These are phyloP conservation scores for Myiozetetes cayanensis DNA, from an alignment of 2,113 vertebrate genomes.

Conservation along the genomic window DNA sequence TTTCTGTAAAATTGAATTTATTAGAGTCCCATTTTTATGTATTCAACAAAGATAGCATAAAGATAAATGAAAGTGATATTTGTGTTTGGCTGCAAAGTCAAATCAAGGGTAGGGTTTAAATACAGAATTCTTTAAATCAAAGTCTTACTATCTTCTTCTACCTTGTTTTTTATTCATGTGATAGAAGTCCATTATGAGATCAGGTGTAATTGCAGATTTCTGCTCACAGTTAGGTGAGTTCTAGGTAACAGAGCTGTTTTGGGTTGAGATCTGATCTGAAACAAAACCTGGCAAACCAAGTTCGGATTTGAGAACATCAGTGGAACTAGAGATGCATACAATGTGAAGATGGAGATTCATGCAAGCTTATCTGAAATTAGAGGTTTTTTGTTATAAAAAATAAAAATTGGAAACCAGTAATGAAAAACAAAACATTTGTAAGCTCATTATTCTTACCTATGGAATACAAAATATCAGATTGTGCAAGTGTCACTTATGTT, in stretches of 20 bases:
- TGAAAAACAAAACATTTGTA: not conserved
- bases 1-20: not conserved
- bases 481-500: not conserved
- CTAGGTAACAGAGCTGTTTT: not conserved
- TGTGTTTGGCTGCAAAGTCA: not conserved
- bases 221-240: not conserved
- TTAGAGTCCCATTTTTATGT: not conserved
- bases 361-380: not conserved
- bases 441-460: not conserved
- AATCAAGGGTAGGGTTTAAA: not conserved
- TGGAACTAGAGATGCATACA: not conserved
- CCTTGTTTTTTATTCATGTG: not conserved
- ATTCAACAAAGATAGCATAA: not conserved
- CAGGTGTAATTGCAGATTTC: not conserved
- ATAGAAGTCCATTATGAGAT: not conserved
- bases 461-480: not conserved
- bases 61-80: not conserved
- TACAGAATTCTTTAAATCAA: not conserved
- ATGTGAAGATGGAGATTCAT: not conserved
- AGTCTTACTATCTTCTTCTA: not conserved
- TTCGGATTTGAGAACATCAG: not conserved
- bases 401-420: not conserved
- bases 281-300: not conserved
- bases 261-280: not conserved
- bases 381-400: not conserved